A percentile compares a stretch with the other conserved stretches of the same genome.
These are phyloP conservation scores for Brenthis ino DNA, from an alignment of 2,888 invertebrate species.

Conservation along the genomic window DNA sequence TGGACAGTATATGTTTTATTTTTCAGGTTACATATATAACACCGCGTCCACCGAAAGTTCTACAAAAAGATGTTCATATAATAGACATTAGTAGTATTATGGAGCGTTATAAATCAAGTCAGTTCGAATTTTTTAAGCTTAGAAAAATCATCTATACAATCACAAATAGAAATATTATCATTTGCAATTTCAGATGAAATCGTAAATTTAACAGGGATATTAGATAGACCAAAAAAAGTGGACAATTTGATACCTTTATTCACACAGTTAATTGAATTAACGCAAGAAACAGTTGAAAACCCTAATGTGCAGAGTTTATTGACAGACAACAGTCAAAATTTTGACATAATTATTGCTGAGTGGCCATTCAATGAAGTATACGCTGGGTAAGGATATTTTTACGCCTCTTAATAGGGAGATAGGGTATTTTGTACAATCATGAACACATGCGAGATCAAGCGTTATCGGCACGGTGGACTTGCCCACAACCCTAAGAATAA, in stretches of 20 bases:
- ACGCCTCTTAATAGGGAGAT: too few relatives aligned
- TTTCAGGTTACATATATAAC: slow-evolving; percentile 5
- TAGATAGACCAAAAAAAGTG: slow-evolving; percentile 6
- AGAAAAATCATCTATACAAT: too few relatives aligned
- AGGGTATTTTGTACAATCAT: too few relatives aligned
- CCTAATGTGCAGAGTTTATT: slow-evolving; percentile 44
- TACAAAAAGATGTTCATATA: slow-evolving; percentile 9
- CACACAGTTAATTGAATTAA: slow-evolving; percentile 22
- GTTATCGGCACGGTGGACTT: too few relatives aligned
- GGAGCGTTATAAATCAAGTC: slow-evolving; percentile 2
- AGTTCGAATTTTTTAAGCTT: background rate
- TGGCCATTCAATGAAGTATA: slow-evolving; percentile 52
- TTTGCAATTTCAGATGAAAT: slow-evolving; percentile 7
- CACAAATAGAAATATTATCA: background rate
- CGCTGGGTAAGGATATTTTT: slow-evolving; percentile 48
- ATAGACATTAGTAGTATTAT: slow-evolving; percentile 19
- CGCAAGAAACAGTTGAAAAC: background rate
- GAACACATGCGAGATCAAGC: too few relatives aligned
- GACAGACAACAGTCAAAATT: slow-evolving; percentile 47
- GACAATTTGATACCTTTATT: slow-evolving; percentile 5
- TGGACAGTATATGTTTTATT: background rate
- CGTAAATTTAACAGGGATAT: slow-evolving; percentile 12
- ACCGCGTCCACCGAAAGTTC: slow-evolving; percentile 6
- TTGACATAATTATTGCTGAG: slow-evolving; percentile 53
- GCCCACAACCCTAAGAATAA: too few relatives aligned